Base-by-base conservation (phyloP, 2,888 invertebrate species). In the Drosophila setosimentum region DNA sequence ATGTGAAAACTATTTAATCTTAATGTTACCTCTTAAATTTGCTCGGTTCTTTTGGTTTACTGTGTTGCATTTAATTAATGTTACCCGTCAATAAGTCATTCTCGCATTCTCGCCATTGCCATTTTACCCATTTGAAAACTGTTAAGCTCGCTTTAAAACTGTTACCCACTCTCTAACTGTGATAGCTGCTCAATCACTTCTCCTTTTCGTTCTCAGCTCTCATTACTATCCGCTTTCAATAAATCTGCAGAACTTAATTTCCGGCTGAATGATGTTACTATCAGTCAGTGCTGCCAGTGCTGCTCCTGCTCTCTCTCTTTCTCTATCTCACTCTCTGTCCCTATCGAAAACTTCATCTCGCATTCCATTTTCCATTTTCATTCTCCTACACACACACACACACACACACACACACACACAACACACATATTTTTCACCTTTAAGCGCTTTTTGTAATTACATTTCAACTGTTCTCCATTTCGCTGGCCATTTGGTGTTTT, bases 241-340 rank as follows among this genome's bases (percentile, higher is more conserved):
- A 92, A 91, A 92, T 92, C 91, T 91, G 81, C 90, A 88, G 85
- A 91, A 92, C 91, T 91, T 92, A 92, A 92, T 92, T 92, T 92
- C 92, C 91, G 92, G 88, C 90, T 83, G 90, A 87, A 85, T 85
- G 91, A 86, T 81, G 86, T 76, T 72, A 72, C 75, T 64, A 73
- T 64, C 79, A 75, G 64, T 61, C 78, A 75, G 64, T 58, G 40
- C 68, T 45, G 45, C 45, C 45, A 16, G 45, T 24, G 45, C 3
- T 45, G 45, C 24, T 45, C 7, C 45, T 33, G 1, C 13, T 45
- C 55, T n/a, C 40, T 11, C 40, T 37, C 18, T 2, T 3, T 18
- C 18, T 4, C 40, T n/a, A 1, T 40, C 10, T n/a, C 21, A 10
- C 37, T 11, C 45, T 49, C 61, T 50, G 29, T 6, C 24, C 3